Base-by-base conservation (phyloP, 2,797 vertebrate genomes). In the Epinephelus awoara region DNA sequence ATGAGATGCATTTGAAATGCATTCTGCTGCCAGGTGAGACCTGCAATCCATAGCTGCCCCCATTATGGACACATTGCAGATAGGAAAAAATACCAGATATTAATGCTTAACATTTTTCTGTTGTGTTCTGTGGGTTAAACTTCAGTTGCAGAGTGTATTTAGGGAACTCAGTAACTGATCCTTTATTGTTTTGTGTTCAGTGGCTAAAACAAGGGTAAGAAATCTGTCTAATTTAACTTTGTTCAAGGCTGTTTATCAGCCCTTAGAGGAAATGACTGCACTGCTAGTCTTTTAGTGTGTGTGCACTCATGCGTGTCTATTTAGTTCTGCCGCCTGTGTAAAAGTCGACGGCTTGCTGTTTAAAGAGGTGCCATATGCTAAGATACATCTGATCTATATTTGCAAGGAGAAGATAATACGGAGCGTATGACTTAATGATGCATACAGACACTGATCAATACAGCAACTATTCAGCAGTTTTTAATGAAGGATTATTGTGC, bases 391-490 rank as follows among this genome's bases (percentile, higher is more conserved):
- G 74, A 83, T 87, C 76, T 75, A 64, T 84, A 83, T 69, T 85
- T 82, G 18, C 75, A 58, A 76, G 79, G 63, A 61, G 8, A 52
- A 57, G 71, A 79, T 75, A 84, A 81, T 67, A 76, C 57, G 64
- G 17, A 52, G 44, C 0, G 2, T 51, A 64, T 49, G 67, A 65
- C 51, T 70, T 85, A 83, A 91, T 85, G 70, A 91, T 81, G 79
- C 77, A 66, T 64, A 6, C 46, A 19, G 68, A 86, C 65, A 13
- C 40, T 21, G 66, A 89, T 91, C 78, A 79, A 91, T 91, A 62
- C 75, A 13, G 50, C 61, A 27, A 19, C 77, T 68, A 50, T 75
- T 86, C 82, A 83, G 80, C 84, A 38, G 40, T 67, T 88, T 82
- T 80, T 83, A 88, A 83, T 88, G 65, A 87, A 72, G 51, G 61